Conservation (phyloP, 2,888 invertebrate species). For the Lycaena phlaeas region DNA sequence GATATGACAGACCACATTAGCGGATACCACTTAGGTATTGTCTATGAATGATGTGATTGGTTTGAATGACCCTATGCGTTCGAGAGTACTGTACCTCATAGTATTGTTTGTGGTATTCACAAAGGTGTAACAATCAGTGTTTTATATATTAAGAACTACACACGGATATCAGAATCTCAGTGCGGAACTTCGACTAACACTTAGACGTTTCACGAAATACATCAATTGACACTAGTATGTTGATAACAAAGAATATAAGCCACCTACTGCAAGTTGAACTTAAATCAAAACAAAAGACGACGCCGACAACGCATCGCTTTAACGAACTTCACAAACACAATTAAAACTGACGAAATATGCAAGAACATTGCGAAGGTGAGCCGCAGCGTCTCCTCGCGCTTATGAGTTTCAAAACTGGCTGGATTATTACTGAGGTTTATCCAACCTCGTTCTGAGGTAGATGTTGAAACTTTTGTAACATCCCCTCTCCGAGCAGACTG, state of each 20-base stretch:
- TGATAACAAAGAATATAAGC: too few relatives aligned
- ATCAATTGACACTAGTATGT: too few relatives aligned
- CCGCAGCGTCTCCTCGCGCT: constrained; percentile 35
- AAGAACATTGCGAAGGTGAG: constrained; percentile 16
- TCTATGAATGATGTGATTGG: too few relatives aligned
- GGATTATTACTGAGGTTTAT: constrained; percentile 24
- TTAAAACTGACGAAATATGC: constrained; percentile 6
- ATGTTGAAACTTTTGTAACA: constrained; percentile 1
- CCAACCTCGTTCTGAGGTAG: constrained; percentile 8
- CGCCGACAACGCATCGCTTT: background rate
- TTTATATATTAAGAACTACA: too few relatives aligned
- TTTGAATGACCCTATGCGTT: too few relatives aligned
- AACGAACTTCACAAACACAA: constrained; percentile 3
- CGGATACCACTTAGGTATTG: too few relatives aligned
- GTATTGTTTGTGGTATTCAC: too few relatives aligned
- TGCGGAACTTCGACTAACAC: background rate
- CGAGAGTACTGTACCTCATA: too few relatives aligned
- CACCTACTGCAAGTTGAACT: background rate
- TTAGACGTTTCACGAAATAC: too few relatives aligned
- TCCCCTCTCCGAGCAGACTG: background rate
- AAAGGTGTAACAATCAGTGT: too few relatives aligned
- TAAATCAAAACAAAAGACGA: background rate
- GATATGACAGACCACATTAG: background rate
- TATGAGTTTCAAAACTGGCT: constrained; percentile 31
- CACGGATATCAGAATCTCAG: too few relatives aligned